Evolutionary conservation across 1,140 invertebrate genomes (phyloP).

Genomic region (Calephelis nemesis): DNA sequence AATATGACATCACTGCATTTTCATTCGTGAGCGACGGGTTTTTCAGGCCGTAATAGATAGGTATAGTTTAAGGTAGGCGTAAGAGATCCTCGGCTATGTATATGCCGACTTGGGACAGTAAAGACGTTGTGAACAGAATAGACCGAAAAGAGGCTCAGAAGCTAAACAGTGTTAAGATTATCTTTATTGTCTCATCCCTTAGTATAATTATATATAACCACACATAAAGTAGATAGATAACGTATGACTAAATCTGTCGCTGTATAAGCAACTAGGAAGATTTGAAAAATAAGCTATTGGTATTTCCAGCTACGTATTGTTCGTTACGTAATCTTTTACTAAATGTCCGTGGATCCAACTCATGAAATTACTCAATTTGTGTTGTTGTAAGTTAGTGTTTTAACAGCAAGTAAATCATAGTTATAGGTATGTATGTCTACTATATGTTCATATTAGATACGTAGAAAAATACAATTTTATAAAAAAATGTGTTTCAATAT

Average conservation of each 20-base stretch:
- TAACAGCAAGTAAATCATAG: constrained; percentile 63
- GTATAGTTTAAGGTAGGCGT: constrained; percentile 9
- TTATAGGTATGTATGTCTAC: constrained; percentile 55
- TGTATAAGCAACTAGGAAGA: too few relatives aligned
- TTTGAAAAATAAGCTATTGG: too few relatives aligned
- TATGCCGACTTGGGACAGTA: constrained; percentile 14
- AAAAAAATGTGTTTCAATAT: constrained; percentile 45
- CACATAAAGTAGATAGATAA: not conserved
- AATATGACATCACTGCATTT: constrained; percentile 1
- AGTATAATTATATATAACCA: constrained; percentile 30
- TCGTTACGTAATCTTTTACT: constrained; percentile 18
- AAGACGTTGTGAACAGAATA: not conserved
- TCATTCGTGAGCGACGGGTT: constrained; percentile 11
- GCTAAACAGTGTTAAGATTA: not conserved
- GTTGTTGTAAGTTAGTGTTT: constrained; percentile 40
- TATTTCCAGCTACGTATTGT: not conserved
- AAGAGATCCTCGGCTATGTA: constrained; percentile 18
- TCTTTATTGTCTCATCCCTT: constrained; percentile 36
- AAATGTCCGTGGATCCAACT: constrained; percentile 10
- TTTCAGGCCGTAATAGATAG: constrained; percentile 14
- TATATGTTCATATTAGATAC: constrained; percentile 57
- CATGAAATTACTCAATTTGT: constrained; percentile 28
- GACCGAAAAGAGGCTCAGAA: constrained; percentile 7
- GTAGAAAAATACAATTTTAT: constrained; percentile 45
- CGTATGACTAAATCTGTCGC: not conserved